Evolutionary conservation across 2,888 invertebrate species (phyloP), one percentile per base, ranked within the genome.

Genomic region (Cylindroiulus punctatus): DNA sequence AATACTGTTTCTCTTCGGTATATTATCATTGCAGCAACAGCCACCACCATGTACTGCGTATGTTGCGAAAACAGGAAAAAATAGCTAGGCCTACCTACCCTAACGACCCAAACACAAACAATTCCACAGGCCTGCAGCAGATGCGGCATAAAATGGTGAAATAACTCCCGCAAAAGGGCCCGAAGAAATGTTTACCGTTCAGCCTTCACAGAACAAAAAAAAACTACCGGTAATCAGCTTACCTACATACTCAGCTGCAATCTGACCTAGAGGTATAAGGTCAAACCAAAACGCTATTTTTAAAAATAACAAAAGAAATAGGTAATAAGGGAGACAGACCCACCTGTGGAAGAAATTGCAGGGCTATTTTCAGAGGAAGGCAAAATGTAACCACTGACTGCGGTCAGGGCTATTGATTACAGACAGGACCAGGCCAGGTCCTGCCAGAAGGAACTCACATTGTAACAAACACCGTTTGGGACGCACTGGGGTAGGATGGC

Each of bases 291-390:
- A 65, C 65, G 65, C 26, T 65, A 65, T 65, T 65, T 65, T 65
- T n/a, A 65, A 65, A 65, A 65, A 65, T 26, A 65, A 26, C 65
- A 65, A 26, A 26, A 22, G 26, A 7, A 10, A 26, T 65, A 12
- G 65, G 26, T 65, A 65, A 65, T 65, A 22, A 65, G 65, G 1
- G 47, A 47, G 65, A 65, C 22, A n/a, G n/a, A n/a, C n/a, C 65
- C 65, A 65, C 65, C 65, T 65, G 65, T 65, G 65, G 65, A 65
- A 65, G 65, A 65, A 65, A 65, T 65, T 65, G 65, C 26, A 65
- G 65, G 65, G 10, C 22, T 26, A 65, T 19, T 10, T 10, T 26
- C 65, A 65, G 10, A 26, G 65, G 65, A 2, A 65, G 7, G 10
- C 22, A 12, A 22, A 7, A 65, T 22, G 22, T 65, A 65, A 65